Evolutionary conservation across 2,797 vertebrate species (phyloP).

Genomic region (Calcarius lapponicus): DNA sequence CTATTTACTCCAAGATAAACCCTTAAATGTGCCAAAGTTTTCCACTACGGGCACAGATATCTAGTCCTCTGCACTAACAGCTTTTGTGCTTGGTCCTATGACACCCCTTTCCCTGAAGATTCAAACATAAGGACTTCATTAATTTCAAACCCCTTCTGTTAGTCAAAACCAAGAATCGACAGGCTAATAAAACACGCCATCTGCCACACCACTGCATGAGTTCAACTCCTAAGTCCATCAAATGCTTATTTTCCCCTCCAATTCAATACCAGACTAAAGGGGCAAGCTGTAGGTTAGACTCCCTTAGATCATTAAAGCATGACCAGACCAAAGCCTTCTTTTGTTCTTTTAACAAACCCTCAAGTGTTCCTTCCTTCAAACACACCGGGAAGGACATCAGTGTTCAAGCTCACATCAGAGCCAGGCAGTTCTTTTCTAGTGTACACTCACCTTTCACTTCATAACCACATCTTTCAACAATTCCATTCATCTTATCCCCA

Average conservation of each 20-base stretch:
- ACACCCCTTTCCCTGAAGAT: neutral
- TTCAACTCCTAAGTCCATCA: neutral
- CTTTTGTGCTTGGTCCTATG: neutral
- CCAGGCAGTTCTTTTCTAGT: neutral
- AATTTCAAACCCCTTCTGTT: neutral
- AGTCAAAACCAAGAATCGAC: neutral
- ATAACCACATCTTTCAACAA: neutral
- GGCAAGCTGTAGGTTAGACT: neutral
- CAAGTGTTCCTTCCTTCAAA: neutral
- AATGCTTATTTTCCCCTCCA: neutral
- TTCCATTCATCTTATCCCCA: neutral
- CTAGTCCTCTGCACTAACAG: neutral
- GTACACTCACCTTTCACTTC: neutral
- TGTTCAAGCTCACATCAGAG: neutral
- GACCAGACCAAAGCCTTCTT: neutral
- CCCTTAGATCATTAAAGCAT: neutral
- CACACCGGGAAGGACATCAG: fast-evolving
- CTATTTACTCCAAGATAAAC: neutral
- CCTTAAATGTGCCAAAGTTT: neutral
- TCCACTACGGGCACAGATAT: neutral
- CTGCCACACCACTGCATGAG: fast-evolving
- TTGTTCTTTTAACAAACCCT: neutral
- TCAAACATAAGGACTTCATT: neutral
- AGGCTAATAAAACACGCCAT: neutral
- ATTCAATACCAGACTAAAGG: neutral